Percentiles rank a stretch among this genome's conserved stretches.
These are phyloP conservation scores for Cebus imitator DNA, from an alignment of 2,113 vertebrate genomes.

Conservation along the genomic window DNA sequence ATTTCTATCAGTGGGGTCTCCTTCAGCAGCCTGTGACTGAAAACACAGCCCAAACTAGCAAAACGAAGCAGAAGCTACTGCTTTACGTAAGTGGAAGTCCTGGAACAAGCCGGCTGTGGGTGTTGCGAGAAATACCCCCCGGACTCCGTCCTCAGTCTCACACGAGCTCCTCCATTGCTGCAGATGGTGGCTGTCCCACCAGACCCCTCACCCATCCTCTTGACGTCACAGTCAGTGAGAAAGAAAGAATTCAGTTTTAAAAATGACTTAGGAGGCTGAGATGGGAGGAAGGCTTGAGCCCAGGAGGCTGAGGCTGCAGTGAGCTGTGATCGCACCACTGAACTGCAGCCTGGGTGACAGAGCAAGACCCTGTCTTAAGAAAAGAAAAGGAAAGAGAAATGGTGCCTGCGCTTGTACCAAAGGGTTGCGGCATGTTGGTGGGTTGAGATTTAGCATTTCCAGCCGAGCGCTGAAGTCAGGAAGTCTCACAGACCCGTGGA, in stretches of 20 bases:
- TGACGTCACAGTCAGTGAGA: rapidly evolving
- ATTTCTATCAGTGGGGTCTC: background rate
- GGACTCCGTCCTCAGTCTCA: rapidly evolving
- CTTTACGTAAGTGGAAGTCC: rapidly evolving
- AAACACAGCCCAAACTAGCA: background rate
- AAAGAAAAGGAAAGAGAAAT: background rate
- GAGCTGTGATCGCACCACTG: no score
- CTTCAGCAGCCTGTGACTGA: background rate
- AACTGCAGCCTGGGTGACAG: no score
- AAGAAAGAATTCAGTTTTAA: background rate
- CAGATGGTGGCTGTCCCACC: background rate
- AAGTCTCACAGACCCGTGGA: rapidly evolving
- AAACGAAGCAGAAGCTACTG: background rate
- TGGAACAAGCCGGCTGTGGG: background rate
- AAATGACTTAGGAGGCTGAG: background rate
- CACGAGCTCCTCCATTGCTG: no score
- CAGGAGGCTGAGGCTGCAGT: no score
- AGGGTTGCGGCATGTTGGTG: background rate
- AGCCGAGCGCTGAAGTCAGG: rapidly evolving
- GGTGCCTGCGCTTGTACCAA: background rate
- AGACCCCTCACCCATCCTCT: background rate
- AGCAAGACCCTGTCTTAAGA: no score
- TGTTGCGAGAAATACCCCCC: background rate
- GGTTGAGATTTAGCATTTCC: background rate
- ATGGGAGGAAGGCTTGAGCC: no score